Evolutionary conservation across 1,140 invertebrate species (phyloP), one percentile per base, ranked within the genome.

Genomic region (Grapholita molesta): DNA sequence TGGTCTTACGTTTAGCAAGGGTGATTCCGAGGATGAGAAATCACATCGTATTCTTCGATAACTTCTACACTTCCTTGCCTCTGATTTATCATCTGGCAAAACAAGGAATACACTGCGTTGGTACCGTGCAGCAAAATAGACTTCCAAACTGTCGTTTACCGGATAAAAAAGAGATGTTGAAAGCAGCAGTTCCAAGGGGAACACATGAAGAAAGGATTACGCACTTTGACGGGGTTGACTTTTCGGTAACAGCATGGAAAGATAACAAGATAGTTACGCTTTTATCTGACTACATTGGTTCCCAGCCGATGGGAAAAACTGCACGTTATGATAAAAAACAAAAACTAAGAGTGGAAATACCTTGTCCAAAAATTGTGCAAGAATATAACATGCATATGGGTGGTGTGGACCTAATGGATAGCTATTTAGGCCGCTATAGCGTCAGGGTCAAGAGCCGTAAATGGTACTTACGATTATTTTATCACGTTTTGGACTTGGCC

Each of bases 331-430:
- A 42, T 6, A 42, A 42, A 42, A 80, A 80, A 78, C 67, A 57
- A 78, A 74, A 78, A 42, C 35, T 5, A 42, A 42, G 5, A 73
- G 75, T 71, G 74, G 61, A 71, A 74, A 77, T 81, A 71, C 38
- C 55, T 65, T 75, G 74, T 61, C 77, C 74, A 32, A 64, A 73
- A 67, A 74, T 78, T 69, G 72, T 81, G 66, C 48, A 79, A 74
- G 74, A 80, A 24, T 80, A 86, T 67, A 86, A 83, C 74, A 70
- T 70, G 57, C 76, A 85, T 70, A 83, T 84, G 82, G 73, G 78
- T 64, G 82, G 84, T 70, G 83, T 88, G 61, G 82, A 88, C 70
- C 78, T 92, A 57, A 84, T 83, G 70, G 91, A 92, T 80, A 89
- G 83, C 70, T 83, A 92, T 74, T 81, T 91, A 72, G 82, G 82